phyloP scores from a whole-genome alignment of 2,888 invertebrate genomes.

The Mamestra brassicae region DNA sequence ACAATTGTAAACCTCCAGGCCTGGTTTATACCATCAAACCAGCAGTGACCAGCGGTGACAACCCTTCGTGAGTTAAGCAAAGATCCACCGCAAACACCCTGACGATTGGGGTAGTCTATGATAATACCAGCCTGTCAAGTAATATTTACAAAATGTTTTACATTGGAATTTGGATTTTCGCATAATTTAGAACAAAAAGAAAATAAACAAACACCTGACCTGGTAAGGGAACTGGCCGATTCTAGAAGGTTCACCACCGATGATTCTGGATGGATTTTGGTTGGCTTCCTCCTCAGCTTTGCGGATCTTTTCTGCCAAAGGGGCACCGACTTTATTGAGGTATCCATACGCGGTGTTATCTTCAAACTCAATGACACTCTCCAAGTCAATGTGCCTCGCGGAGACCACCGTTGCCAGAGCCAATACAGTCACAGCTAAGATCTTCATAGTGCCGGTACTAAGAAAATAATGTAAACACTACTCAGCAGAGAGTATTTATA shows the following conservation, averaged over 20 bases:
- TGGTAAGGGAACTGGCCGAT: conserved; percentile 66
- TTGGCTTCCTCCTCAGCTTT: conserved; percentile 49
- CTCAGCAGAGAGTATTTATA: not conserved
- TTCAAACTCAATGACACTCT: conserved; percentile 39
- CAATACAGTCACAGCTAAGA: conserved; percentile 41
- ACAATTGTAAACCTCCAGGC: no score
- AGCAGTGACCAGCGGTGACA: no score
- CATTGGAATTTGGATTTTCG: no score
- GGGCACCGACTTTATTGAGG: conserved; percentile 55
- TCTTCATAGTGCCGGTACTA: conserved; percentile 6
- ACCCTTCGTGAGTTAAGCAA: no score
- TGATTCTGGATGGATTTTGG: conserved; percentile 59
- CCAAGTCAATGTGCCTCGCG: conserved; percentile 36
- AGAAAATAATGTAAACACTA: not conserved
- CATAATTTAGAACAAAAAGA: no score
- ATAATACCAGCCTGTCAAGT: no score
- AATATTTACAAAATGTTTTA: no score
- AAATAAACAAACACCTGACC: not conserved
- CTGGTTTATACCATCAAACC: no score
- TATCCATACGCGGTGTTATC: conserved; percentile 57
- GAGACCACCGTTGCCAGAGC: conserved; percentile 53
- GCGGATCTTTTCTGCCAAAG: conserved; percentile 60
- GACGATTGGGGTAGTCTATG: no score
- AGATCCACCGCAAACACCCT: no score
- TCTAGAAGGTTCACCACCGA: conserved; percentile 56